These are phyloP conservation scores for Arizona elegans DNA, from an alignment of 2,113 vertebrate genomes.

Conservation along the genomic window DNA sequence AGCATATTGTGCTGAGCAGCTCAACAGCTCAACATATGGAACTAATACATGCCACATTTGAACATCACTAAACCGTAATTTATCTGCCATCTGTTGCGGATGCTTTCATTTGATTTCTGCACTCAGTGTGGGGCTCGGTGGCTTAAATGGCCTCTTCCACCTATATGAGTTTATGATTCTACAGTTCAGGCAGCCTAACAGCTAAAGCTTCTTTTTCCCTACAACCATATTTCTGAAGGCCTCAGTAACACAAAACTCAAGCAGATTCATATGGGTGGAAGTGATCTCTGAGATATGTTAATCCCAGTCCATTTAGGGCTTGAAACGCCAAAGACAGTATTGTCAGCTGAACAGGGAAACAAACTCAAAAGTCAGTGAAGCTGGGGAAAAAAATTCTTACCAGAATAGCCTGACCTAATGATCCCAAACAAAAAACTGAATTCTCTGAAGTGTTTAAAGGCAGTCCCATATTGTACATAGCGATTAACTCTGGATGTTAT, in stretches of 20 bases:
- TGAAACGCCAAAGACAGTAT: background rate
- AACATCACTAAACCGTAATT: background rate
- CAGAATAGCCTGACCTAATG: background rate
- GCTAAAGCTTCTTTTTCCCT: background rate
- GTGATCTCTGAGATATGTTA: background rate
- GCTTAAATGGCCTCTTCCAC: background rate
- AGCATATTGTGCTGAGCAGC: background rate
- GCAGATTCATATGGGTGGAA: background rate
- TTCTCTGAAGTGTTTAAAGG: background rate
- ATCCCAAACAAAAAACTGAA: background rate
- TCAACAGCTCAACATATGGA: conserved; percentile 34
- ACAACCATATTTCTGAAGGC: background rate
- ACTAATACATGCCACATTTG: background rate
- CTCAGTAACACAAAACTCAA: background rate
- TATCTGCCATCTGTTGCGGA: background rate
- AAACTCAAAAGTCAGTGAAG: background rate
- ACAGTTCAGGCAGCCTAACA: background rate
- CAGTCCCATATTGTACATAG: background rate
- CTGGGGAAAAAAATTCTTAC: background rate
- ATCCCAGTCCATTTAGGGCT: background rate
- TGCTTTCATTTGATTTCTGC: background rate
- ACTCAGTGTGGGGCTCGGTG: background rate
- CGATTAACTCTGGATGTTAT: background rate
- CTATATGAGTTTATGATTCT: background rate
- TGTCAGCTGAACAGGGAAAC: background rate